Percentiles rank a stretch among this genome's conserved stretches.
Conservation (phyloP, 2,113 vertebrate species). For the Bubo blakistoni region DNA sequence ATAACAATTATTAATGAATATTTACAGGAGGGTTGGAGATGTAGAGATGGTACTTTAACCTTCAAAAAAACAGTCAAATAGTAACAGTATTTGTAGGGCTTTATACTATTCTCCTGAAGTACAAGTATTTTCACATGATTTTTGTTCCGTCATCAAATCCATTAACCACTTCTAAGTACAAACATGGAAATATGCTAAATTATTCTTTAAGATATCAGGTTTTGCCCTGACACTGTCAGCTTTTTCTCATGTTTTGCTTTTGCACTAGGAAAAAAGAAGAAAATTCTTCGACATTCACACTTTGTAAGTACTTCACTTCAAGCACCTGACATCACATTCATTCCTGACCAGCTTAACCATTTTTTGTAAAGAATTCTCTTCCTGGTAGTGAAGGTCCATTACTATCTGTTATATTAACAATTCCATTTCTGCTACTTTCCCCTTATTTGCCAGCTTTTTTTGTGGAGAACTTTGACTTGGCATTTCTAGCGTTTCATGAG, state of each 20-base stretch:
- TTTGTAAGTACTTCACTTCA: not conserved
- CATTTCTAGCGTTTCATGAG: not conserved
- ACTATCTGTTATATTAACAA: not conserved
- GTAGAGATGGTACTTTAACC: not conserved
- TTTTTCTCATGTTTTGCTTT: not conserved
- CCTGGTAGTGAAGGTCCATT: not conserved
- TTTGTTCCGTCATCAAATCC: not conserved
- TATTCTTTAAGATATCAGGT: not conserved
- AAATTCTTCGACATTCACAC: not conserved
- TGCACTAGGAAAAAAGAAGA: not conserved
- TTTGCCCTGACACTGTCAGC: not conserved
- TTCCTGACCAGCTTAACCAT: not conserved
- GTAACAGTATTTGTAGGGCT: not conserved
- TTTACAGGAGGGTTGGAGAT: not conserved
- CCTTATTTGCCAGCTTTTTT: not conserved
- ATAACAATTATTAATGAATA: not conserved
- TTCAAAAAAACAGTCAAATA: not conserved
- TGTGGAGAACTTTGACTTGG: not conserved
- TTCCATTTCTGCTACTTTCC: not conserved
- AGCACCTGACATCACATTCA: not conserved
- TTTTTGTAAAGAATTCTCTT: not conserved
- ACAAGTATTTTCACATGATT: not conserved
- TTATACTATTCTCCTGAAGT: not conserved
- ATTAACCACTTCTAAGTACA: not conserved
- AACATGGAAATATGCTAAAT: not conserved